phyloP scores from a whole-genome alignment of 2,113 vertebrate species.

The Polyodon spathula region DNA sequence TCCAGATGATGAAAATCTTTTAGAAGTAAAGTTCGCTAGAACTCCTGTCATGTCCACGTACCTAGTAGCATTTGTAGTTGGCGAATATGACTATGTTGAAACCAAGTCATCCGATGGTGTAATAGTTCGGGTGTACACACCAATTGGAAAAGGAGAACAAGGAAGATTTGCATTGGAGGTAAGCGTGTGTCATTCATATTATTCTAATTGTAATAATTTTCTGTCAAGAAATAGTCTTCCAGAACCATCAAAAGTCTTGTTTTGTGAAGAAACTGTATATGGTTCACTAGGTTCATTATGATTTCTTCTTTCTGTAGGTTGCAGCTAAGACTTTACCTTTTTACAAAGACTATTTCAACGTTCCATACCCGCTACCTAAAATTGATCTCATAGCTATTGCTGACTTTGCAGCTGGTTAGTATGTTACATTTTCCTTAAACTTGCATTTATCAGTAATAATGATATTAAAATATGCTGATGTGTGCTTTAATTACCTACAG shows the following conservation, averaged over 20 bases:
- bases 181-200: slow-evolving; percentile 26
- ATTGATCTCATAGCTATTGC: slow-evolving; percentile 98
- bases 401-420: slow-evolving; percentile 95
- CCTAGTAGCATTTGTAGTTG: slow-evolving; percentile 93
- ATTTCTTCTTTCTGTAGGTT: slow-evolving; percentile 67
- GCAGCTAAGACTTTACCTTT: slow-evolving; percentile 97
- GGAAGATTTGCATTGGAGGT: slow-evolving; percentile 97
- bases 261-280: background rate
- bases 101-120: slow-evolving; percentile 82
- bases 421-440: background rate
- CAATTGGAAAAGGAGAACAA: slow-evolving; percentile 88
- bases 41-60: slow-evolving; percentile 95
- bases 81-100: slow-evolving; percentile 94
- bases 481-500: slow-evolving; percentile 44
- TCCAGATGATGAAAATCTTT: slow-evolving; percentile 78
- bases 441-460: slow-evolving; percentile 29
- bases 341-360: slow-evolving; percentile 98
- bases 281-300: background rate
- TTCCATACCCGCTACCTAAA: slow-evolving; percentile 97
- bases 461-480: background rate
- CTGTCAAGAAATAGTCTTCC: background rate
- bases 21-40: slow-evolving; percentile 88
- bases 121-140: slow-evolving; percentile 87
- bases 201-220: background rate
- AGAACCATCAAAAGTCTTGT: too few relatives aligned